Conservation (phyloP, 2,113 vertebrate species). For the Chaetops frenatus region DNA sequence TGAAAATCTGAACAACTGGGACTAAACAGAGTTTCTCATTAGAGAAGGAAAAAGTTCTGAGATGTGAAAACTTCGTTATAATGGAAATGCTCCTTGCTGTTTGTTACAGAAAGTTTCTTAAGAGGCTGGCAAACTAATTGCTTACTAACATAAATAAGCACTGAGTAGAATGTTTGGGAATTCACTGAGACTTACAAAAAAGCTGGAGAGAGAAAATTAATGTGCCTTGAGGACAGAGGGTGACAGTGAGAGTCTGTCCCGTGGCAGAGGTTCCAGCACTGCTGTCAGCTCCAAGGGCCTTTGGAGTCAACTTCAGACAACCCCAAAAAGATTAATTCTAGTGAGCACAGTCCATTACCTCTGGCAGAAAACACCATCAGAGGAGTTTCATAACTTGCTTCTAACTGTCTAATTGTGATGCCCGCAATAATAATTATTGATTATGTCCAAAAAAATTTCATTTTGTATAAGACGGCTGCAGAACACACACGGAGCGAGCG, state of each 20-base stretch:
- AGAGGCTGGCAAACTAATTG: neutral
- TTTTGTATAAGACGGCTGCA: neutral
- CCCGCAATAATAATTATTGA: conserved; percentile 43
- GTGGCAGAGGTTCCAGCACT: neutral
- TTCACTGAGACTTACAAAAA: neutral
- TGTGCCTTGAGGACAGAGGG: neutral
- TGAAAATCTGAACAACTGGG: neutral
- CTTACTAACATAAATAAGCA: neutral
- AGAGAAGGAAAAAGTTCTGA: neutral
- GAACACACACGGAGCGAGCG: neutral
- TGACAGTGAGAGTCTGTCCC: neutral
- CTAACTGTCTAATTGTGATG: neutral
- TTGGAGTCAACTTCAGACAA: neutral
- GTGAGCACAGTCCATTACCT: neutral
- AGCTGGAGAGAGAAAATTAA: neutral
- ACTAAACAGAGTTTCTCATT: neutral
- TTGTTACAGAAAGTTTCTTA: neutral
- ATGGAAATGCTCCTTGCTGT: neutral
- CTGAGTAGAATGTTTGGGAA: neutral
- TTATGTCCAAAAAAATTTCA: conserved; percentile 5
- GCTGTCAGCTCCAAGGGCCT: neutral
- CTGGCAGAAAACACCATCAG: neutral
- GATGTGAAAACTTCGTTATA: neutral
- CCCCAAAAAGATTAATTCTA: neutral
- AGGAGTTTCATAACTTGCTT: neutral